phyloP scores from a whole-genome alignment of 2,888 invertebrate genomes.

The Sminthurides aquaticus region DNA sequence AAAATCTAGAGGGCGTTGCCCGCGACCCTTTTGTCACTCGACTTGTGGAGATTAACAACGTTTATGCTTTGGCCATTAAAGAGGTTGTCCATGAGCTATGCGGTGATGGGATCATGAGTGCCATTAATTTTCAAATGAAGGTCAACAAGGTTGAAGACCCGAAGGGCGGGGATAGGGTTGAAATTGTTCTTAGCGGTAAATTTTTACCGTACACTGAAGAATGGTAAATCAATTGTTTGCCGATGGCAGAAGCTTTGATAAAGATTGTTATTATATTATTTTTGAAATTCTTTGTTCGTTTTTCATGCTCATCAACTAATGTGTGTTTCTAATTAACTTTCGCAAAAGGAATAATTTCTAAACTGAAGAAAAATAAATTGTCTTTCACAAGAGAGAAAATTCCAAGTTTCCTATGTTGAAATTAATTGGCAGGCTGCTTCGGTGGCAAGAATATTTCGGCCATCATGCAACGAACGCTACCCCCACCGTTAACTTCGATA shows the following conservation, averaged over 20 bases:
- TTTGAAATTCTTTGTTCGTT: neutral
- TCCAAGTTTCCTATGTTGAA: too few relatives aligned
- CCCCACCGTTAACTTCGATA: constrained; percentile 38
- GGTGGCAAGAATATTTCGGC: constrained; percentile 29
- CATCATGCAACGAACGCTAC: constrained; percentile 37
- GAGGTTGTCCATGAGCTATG: constrained; percentile 40
- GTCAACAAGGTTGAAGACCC: constrained; percentile 35
- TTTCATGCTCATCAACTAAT: neutral
- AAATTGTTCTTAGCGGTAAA: constrained; percentile 35
- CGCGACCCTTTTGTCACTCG: constrained; percentile 36
- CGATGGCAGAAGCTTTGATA: too few relatives aligned
- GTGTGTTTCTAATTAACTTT: neutral
- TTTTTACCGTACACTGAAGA: constrained; percentile 29
- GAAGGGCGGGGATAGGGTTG: constrained; percentile 29
- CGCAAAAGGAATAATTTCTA: too few relatives aligned
- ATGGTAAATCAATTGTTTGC: neutral
- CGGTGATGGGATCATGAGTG: constrained; percentile 42
- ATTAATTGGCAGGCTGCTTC: too few relatives aligned
- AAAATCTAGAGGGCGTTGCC: constrained; percentile 25
- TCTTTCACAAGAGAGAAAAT: too few relatives aligned
- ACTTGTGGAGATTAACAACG: constrained; percentile 33
- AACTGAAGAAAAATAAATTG: too few relatives aligned
- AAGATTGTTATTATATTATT: neutral
- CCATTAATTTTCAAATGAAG: constrained; percentile 37
- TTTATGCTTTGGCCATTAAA: constrained; percentile 33